Evolutionary conservation across 2,797 vertebrate genomes (phyloP).

Genomic region (Sebastolobus altivelis): DNA sequence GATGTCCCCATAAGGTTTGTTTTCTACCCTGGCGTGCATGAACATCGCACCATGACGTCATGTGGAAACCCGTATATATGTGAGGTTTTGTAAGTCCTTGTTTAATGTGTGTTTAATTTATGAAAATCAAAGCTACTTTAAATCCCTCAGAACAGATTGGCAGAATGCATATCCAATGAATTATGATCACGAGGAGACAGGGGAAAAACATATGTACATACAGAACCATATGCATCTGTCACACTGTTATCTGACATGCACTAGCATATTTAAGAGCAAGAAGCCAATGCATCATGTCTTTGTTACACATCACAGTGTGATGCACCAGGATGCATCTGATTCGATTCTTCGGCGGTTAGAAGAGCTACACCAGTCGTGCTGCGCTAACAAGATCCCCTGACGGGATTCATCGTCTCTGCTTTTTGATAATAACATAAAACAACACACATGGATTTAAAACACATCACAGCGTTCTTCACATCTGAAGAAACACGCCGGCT

Average conservation of each 20-base stretch:
- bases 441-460: slow-evolving; percentile 10
- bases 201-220: background rate
- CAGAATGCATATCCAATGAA: background rate
- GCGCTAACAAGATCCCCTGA: slow-evolving; percentile 47
- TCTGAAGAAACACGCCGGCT: background rate
- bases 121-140: background rate
- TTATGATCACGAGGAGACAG: background rate
- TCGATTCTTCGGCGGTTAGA: slow-evolving; percentile 10
- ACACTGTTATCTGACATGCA: background rate
- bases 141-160: background rate
- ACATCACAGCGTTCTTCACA: background rate
- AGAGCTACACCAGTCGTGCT: slow-evolving; percentile 22
- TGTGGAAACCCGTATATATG: background rate
- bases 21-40: background rate
- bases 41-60: background rate
- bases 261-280: background rate
- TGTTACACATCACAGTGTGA: slow-evolving; percentile 12
- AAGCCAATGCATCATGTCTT: slow-evolving; percentile 2
- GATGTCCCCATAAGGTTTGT: no score
- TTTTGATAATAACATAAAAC: slow-evolving; percentile 7
- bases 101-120: slow-evolving; percentile 14
- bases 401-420: slow-evolving; percentile 19
- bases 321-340: slow-evolving; percentile 38
- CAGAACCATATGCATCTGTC: background rate
- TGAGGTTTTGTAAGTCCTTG: background rate